phyloP scores from a whole-genome alignment of 2,113 vertebrate species.

The Xiphorhynchus elegans region DNA sequence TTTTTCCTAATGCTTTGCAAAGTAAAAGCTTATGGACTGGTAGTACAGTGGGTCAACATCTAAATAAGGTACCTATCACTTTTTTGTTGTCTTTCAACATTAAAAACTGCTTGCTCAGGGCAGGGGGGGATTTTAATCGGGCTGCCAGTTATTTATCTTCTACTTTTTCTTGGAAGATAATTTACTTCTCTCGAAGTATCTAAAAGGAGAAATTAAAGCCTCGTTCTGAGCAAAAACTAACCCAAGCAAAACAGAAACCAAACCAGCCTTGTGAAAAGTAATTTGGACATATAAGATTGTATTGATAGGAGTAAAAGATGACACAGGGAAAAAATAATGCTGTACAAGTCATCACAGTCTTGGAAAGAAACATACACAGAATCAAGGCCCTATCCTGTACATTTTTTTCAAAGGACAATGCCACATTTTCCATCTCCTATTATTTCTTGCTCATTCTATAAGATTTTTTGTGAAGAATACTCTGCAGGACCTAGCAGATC shows the following conservation, averaged over 20 bases:
- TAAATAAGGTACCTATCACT: neutral
- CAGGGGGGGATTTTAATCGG: neutral
- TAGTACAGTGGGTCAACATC: neutral
- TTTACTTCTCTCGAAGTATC: neutral
- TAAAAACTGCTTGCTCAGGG: neutral
- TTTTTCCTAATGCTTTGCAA: constrained; percentile 28
- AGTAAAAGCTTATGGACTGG: neutral
- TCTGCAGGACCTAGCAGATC: neutral
- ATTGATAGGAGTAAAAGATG: neutral
- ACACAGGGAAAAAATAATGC: neutral
- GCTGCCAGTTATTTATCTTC: neutral
- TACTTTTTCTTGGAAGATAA: neutral
- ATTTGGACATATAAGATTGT: neutral
- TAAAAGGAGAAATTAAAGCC: neutral
- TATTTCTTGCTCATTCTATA: neutral
- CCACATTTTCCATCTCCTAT: neutral
- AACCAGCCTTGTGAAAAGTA: neutral
- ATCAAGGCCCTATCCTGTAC: neutral
- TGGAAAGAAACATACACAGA: neutral
- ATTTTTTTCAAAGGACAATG: neutral
- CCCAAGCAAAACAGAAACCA: neutral
- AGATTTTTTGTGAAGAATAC: neutral
- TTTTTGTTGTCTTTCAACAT: neutral
- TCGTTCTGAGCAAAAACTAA: neutral
- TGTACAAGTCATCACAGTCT: neutral